Percentiles rank a stretch among this genome's conserved stretches.
Conservation (phyloP, 2,113 vertebrate species). For the Turdus rufiventris region DNA sequence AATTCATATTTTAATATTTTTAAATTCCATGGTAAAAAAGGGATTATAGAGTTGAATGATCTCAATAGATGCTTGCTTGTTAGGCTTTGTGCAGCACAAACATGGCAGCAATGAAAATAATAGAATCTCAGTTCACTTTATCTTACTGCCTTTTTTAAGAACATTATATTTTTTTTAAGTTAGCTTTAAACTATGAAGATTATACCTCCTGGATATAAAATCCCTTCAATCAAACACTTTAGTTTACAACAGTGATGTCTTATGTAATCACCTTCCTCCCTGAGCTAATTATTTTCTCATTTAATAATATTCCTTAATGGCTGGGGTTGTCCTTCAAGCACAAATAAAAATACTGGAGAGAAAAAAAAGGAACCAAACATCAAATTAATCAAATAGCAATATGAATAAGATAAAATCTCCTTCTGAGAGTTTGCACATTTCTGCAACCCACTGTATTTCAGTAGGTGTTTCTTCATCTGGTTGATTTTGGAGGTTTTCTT, state of each 20-base stretch:
- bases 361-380: background rate
- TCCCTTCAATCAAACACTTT: background rate
- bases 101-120: background rate
- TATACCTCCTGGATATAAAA: background rate
- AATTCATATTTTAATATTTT: background rate
- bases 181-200: background rate
- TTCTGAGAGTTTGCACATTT: conserved; percentile 18
- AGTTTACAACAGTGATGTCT: background rate
- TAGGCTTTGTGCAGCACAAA: background rate
- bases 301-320: background rate
- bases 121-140: background rate
- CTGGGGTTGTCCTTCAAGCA: background rate
- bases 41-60: accelerated
- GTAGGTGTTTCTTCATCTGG: background rate
- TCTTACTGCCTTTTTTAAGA: background rate
- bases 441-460: background rate
- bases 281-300: background rate
- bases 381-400: background rate
- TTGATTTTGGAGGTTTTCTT: background rate
- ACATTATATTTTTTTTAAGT: background rate
- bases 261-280: background rate
- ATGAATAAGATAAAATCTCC: background rate
- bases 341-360: background rate
- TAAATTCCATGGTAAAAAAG: background rate
- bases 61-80: background rate